Base-by-base conservation (phyloP, 1,140 invertebrate species). In the Aphis gossypii region DNA sequence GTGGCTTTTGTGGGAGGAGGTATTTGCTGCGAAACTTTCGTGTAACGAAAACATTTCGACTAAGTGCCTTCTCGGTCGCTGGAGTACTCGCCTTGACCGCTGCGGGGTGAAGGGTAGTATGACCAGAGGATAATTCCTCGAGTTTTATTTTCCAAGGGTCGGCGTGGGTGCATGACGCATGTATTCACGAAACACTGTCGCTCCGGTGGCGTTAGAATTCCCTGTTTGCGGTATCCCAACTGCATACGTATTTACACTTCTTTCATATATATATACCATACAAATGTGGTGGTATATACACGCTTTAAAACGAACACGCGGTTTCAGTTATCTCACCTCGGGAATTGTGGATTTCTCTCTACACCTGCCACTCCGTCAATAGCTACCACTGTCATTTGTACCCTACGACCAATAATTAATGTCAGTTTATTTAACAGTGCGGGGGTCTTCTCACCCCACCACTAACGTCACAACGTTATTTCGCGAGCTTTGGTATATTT, bases 1-100 rank as follows among this genome's bases (percentile, higher is more conserved):
- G 91, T 82, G 90, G 60, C 25, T 83, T 89, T 41, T 56, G 44
- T 41, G 51, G 51, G 7, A 7, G 6, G 8, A 21, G 7, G 35
- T 41, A 89, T 89, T 86, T 56, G 88, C 51, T 41, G 35, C 48
- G 25, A 90, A 90, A 68, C 89, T 90, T 90, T 90, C 14, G 54
- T 41, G 41, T 35, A 68, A 46, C 54, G 44, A 68, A 90, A 90
- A 90, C 54, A 90, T 25, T 38, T 14, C 25, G 11, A 56, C 38
- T 90, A 89, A 89, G 87, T 89, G 48, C 48, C n/a, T 54, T 23
- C 48, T 89, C 48, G 51, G 30, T 54, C n/a, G 38, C 30, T 1
- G 5, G 20, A 25, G n/a, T 18, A n/a, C 51, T 68, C 4, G 54
- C 20, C 18, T 89, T 89, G 23, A 90, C 56, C 54, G 18, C 86